These are phyloP conservation scores for Odontophorus gujanensis DNA, from an alignment of 2,113 vertebrate species.

Conservation along the genomic window DNA sequence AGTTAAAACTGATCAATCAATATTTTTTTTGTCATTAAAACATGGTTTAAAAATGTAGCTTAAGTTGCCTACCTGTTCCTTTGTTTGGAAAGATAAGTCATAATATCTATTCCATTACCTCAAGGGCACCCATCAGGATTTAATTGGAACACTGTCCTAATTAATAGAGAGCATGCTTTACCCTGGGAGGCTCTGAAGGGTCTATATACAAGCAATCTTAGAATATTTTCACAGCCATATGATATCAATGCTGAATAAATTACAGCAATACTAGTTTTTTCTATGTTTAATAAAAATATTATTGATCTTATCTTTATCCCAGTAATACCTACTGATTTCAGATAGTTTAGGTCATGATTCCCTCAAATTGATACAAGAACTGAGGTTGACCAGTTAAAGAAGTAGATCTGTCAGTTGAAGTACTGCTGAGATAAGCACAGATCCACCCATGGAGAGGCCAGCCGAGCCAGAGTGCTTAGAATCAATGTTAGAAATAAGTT, in stretches of 20 bases:
- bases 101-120: not conserved
- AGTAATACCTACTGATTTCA: not conserved
- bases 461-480: not conserved
- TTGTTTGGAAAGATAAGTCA: not conserved
- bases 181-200: not conserved
- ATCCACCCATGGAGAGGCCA: not conserved
- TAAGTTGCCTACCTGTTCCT: not conserved
- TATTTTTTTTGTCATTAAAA: not conserved
- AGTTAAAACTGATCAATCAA: not conserved
- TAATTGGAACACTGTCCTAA: not conserved
- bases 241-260: not conserved
- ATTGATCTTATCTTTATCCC: not conserved
- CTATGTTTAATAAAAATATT: not conserved
- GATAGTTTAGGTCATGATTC: not conserved
- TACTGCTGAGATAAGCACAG: not conserved
- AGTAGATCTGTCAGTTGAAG: not conserved
- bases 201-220: accelerated
- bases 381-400: not conserved
- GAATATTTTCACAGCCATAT: not conserved
- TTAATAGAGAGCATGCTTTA: not conserved
- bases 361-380: not conserved
- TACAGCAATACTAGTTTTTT: not conserved
- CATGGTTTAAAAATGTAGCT: not conserved
- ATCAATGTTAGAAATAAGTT: not conserved
- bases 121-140: not conserved